Base-by-base conservation (phyloP, 2,888 invertebrate species). In the Macaria liturata region DNA sequence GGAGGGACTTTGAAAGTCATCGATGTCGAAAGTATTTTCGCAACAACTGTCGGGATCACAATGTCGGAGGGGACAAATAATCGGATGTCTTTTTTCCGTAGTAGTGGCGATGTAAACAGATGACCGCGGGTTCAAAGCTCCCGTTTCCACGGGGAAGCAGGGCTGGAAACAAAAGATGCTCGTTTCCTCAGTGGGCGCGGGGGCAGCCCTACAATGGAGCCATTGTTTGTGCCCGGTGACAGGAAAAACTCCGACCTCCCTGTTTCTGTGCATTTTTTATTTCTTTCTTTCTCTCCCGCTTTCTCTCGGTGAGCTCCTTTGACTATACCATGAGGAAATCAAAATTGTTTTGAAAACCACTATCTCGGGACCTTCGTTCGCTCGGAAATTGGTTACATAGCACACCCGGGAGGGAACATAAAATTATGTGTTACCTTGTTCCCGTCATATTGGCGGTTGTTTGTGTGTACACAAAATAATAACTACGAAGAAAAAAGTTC, bases 211-310 rank as follows among this genome's bases (percentile, higher is more conserved):
- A 91, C 90, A 90, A 89, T 90, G 72, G 86, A 81, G 78, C 81
- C 84, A 91, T 91, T 91, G 91, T 91, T 91, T 91, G 88, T 90
- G 84, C 86, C 86, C 90, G 89, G 89, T 90, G 91, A 90, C 91
- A 89, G 91, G 91, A 91, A 91, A 91, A 91, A 90, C 91, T 89
- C 88, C 90, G 84, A 91, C 91, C 91, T 88, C 91, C 86, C 88
- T 90, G 89, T 89, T 89, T 87, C 89, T 88, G 84, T 88, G 88
- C 87, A 86, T 88, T 90, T 90, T 91, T 91, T 90, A 88, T 89
- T 88, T 81, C 78, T 84, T 78, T 83, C 81, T 80, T 84, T 84
- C 79, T 68, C 68, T 76, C 74, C 69, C 69, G 74, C 71, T 74
- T 76, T 81, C 83, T 85, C 81, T 84, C 79, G 69, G 83, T 82